Conservation (phyloP, 2,888 invertebrate genomes). For the Bombylius major region DNA sequence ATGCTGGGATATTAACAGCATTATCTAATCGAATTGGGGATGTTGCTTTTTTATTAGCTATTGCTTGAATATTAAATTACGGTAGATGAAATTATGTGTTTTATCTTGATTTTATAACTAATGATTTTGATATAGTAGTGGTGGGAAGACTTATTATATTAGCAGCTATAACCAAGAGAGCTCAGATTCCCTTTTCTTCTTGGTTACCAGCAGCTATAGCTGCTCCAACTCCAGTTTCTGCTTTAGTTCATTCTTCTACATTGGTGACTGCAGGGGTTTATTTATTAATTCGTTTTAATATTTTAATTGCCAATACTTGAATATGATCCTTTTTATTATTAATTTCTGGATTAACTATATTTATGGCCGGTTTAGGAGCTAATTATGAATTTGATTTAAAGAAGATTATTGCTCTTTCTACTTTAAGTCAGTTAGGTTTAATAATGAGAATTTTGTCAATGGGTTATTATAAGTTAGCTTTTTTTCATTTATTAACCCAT, state of each 20-base stretch:
- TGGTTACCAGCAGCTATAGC: conserved; percentile 65
- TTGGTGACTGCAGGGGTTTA: conserved; percentile 65
- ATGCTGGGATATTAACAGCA: conserved; percentile 58
- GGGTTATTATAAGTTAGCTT: conserved; percentile 43
- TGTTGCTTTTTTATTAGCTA: conserved; percentile 49
- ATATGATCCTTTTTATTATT: conserved; percentile 42
- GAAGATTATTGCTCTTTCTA: conserved; percentile 67
- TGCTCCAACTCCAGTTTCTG: conserved; percentile 62
- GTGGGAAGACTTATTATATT: conserved; percentile 38
- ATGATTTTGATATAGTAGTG: conserved; percentile 36
- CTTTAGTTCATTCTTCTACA: conserved; percentile 66
- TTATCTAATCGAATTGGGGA: conserved; percentile 63
- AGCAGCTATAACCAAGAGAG: conserved; percentile 61
- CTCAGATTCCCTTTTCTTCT: conserved; percentile 68
- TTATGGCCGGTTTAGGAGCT: conserved; percentile 46
- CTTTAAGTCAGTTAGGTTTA: conserved; percentile 60
- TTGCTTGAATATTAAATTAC: conserved; percentile 45
- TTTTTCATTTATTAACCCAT: conserved; percentile 61
- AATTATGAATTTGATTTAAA: conserved; percentile 58
- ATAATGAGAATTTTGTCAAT: conserved; percentile 54
- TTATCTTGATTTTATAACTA: conserved; percentile 41
- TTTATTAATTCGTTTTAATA: conserved; percentile 57
- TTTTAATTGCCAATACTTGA: conserved; percentile 36
- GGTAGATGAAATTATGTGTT: conserved; percentile 43
- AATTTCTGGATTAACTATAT: conserved; percentile 45